These are phyloP conservation scores for Busseola fusca DNA, from an alignment of 2,888 invertebrate genomes.

Conservation along the genomic window DNA sequence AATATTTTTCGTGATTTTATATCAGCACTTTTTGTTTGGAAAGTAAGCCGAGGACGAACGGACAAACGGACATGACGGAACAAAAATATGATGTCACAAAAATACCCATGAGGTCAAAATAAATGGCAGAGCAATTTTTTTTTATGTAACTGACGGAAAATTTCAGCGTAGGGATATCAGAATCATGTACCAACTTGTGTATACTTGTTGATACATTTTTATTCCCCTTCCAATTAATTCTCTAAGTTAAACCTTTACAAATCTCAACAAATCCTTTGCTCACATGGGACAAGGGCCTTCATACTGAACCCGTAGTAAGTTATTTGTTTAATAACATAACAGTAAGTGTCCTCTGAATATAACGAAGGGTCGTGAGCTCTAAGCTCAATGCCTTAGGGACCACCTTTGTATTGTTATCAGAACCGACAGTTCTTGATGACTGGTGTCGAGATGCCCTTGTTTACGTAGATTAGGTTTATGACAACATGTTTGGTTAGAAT, in stretches of 20 bases:
- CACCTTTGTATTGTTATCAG: slow-evolving; percentile 34
- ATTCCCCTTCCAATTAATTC: not conserved
- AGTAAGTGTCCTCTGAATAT: slow-evolving; percentile 23
- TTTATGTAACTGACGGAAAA: no score
- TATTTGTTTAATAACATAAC: slow-evolving; percentile 42
- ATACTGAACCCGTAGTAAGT: slow-evolving; percentile 4
- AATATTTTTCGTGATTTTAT: no score
- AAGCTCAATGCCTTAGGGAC: slow-evolving; percentile 20
- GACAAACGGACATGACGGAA: no score
- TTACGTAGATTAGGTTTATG: slow-evolving; percentile 1
- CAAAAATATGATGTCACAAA: no score
- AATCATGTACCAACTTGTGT: no score
- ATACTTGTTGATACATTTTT: not conserved
- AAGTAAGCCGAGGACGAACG: no score
- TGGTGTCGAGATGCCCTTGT: slow-evolving; percentile 9
- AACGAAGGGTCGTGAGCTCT: slow-evolving; percentile 22
- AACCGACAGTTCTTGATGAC: slow-evolving; percentile 22
- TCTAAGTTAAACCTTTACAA: not conserved
- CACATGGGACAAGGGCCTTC: not conserved
- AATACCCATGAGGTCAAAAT: no score
- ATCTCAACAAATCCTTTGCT: slow-evolving; percentile 18
- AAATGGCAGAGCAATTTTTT: no score
- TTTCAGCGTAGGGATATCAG: no score
- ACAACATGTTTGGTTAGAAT: slow-evolving; percentile 1
- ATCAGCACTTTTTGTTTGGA: no score